phyloP scores from a whole-genome alignment of 2,888 invertebrate species.

The Lasioglossum oenotherae region DNA sequence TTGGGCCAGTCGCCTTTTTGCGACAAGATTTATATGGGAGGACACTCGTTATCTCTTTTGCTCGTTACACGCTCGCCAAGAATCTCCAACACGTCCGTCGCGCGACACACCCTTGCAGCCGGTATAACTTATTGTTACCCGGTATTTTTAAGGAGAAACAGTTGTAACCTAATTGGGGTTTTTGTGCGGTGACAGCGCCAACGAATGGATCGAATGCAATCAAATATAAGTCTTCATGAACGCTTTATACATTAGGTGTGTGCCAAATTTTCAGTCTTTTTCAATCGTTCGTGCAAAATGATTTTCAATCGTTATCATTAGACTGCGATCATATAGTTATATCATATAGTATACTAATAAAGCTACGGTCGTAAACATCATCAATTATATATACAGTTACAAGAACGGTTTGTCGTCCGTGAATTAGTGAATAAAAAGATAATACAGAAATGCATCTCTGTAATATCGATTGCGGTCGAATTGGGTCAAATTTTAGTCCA shows the following conservation, averaged over 20 bases:
- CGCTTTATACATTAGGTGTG: background rate
- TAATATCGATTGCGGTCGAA: background rate
- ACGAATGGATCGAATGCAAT: background rate
- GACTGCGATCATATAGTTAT: no score
- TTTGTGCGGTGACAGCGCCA: background rate
- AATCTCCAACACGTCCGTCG: background rate
- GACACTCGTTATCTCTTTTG: background rate
- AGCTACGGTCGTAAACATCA: no score
- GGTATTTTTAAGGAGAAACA: background rate
- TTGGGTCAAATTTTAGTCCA: background rate
- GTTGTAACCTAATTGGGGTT: background rate
- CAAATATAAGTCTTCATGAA: background rate
- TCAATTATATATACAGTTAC: no score
- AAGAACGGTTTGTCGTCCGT: no score
- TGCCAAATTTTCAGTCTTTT: background rate
- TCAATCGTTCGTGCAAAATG: background rate
- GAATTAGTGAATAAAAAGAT: background rate
- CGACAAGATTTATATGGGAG: slow-evolving; percentile 12
- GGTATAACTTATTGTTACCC: background rate
- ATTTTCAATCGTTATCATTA: no score
- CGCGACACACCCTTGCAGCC: background rate
- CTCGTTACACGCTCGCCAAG: background rate
- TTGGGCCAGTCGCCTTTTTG: background rate
- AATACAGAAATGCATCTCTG: background rate
- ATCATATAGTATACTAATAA: no score